Base-by-base conservation (phyloP, 1,140 invertebrate genomes). In the Neoseiulus cucumeris region DNA sequence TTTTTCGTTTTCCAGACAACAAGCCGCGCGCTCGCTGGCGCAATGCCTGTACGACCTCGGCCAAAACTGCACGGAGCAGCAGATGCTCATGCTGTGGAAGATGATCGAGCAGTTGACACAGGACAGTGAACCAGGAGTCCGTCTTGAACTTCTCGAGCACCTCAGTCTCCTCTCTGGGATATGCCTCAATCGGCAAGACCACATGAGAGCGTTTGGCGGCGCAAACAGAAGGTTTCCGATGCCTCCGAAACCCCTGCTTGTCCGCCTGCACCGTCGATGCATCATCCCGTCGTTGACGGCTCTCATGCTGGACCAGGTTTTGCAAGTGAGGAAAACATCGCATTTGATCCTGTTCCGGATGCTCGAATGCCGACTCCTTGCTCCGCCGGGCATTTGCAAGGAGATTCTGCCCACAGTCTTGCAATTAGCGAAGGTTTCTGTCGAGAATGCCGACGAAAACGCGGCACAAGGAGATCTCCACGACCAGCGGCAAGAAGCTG, bases 401-500 rank as follows among this genome's bases (percentile, higher is more conserved):
- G 74, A 75, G 44, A 72, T 77, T 25, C 70, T 74, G 28, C 72
- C 72, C 64, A 73, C 75, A 17, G 74, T 77, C 25, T 44, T 76
- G 25, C 74, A 76, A 12, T 64, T 77, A 45, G 70, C 74, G 22
- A 67, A 71, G 47, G 72, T 59, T 17, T 59, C 51, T 25, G 25
- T 47, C 7, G 45, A 47, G 45, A 47, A 25, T 33, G 33, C 2
- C 12, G 51, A 33, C 51, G n/a, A 47, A 4, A 6, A 25, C 12
- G 17, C 17, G 12, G 25, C 22, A 14, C 14, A 73, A 5, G 73
- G 73, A 25, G 75, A 74, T 68, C 64, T 72, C 5, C 75, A 77
- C 68, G 75, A 76, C 64, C 74, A 74, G 65, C 69, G 75, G 30
- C 75, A 75, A 67, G 75, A 77, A 66, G 75, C 75, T 64, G 74